Conservation (phyloP, 1,140 invertebrate genomes). For the Tyrophagus putrescentiae region DNA sequence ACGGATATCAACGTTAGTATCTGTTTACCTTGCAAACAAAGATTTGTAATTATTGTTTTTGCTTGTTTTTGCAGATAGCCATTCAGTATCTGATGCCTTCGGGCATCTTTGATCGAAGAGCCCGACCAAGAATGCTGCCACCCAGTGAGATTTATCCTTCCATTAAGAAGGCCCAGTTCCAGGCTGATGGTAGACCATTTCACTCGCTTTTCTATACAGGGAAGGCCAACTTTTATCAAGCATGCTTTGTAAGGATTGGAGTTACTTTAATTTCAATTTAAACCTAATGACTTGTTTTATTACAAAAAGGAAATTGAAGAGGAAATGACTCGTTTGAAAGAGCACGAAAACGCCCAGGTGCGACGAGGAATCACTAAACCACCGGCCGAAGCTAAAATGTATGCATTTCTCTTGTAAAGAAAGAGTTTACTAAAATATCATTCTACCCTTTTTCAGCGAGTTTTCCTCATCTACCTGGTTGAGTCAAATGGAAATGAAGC, state of each 20-base stretch:
- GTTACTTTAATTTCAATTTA: background rate
- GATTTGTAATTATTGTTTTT: conserved; percentile 13
- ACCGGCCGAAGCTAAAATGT: conserved; percentile 38
- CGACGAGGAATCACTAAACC: conserved; percentile 38
- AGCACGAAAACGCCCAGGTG: conserved; percentile 50
- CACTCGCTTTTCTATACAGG: conserved; percentile 79
- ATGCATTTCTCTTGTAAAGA: conserved; percentile 27
- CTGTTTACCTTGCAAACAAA: background rate
- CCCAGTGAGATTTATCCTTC: conserved; percentile 70
- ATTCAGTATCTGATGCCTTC: conserved; percentile 84
- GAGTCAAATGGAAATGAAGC: conserved; percentile 47
- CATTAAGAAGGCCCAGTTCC: conserved; percentile 59
- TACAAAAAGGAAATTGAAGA: conserved; percentile 43
- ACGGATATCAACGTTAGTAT: conserved; percentile 61
- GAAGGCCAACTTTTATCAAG: conserved; percentile 61
- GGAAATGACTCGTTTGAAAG: conserved; percentile 48
- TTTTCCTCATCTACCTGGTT: conserved; percentile 48
- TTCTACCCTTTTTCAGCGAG: conserved; percentile 31
- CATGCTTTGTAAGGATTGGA: conserved; percentile 50
- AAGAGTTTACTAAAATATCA: conserved; percentile 33
- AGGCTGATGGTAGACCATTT: conserved; percentile 65
- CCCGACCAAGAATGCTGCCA: conserved; percentile 63
- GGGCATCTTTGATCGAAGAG: conserved; percentile 60
- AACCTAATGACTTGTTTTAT: conserved; percentile 47
- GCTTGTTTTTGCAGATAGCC: conserved; percentile 45